phyloP scores from a whole-genome alignment of 2,797 vertebrate species.

The Danio tinwini region DNA sequence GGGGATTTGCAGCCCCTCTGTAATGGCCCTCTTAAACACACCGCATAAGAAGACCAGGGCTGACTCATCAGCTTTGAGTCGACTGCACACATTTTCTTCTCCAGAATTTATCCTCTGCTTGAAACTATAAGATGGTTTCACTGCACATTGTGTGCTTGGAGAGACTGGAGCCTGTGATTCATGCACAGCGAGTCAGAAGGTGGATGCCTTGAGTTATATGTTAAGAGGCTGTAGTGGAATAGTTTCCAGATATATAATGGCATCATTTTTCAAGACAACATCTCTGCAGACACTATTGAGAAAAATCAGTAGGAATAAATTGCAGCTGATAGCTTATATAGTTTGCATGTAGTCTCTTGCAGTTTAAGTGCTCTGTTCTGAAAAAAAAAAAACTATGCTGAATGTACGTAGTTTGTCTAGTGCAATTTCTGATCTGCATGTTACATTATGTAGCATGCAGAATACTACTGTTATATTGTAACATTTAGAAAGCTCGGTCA shows the following conservation, averaged over 20 bases:
- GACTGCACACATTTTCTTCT: conserved; percentile 35
- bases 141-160: conserved; percentile 16
- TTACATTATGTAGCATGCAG: not conserved
- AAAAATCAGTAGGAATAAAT: not conserved
- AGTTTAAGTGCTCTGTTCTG: not conserved
- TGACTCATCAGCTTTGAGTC: conserved; percentile 53
- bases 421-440: not conserved
- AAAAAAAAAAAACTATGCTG: no score
- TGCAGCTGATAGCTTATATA: not conserved
- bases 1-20: conserved; percentile 61
- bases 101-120: conserved; percentile 27
- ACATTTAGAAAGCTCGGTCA: no score
- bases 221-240: conserved; percentile 23
- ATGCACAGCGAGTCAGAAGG: conserved; percentile 1
- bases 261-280: no score
- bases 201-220: conserved; percentile 1
- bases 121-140: conserved; percentile 22
- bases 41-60: conserved; percentile 58
- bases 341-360: not conserved
- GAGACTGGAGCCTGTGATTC: conserved; percentile 6
- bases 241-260: not conserved
- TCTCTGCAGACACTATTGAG: not conserved
- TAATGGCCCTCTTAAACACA: conserved; percentile 67
- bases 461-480: no score
- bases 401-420: not conserved